These are phyloP conservation scores for Mycteria americana DNA, from an alignment of 2,797 vertebrate species.

Conservation along the genomic window DNA sequence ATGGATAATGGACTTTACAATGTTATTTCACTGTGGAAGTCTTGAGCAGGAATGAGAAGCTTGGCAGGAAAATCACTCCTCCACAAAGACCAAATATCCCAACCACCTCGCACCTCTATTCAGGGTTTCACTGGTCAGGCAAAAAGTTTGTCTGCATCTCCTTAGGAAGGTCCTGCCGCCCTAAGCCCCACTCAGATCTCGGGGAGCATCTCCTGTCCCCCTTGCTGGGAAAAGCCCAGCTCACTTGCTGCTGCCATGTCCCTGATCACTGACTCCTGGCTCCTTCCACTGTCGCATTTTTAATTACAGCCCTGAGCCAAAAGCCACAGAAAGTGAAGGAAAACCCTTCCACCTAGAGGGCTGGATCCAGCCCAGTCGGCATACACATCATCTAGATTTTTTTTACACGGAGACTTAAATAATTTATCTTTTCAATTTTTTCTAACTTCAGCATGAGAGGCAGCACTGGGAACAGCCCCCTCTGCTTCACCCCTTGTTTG, in stretches of 20 bases:
- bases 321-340: not conserved
- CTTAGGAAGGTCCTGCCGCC: not conserved
- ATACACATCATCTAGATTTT: not conserved
- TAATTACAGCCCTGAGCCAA: not conserved
- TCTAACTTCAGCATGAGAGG: not conserved
- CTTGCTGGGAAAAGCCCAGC: not conserved
- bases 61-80: not conserved
- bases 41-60: too few species aligned
- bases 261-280: not conserved
- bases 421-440: slow-evolving; percentile 36
- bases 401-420: not conserved
- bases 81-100: not conserved
- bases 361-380: not conserved
- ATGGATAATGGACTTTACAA: not conserved
- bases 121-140: not conserved
- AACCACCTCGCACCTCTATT: not conserved
- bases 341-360: not conserved
- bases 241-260: not conserved
- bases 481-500: not conserved
- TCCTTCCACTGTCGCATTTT: not conserved
- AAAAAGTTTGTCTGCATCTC: not conserved
- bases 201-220: not conserved
- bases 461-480: not conserved
- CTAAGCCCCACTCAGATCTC: not conserved
- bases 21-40: not conserved